Conservation (phyloP, 2,113 vertebrate species). For the Thinocorus orbignyianus region DNA sequence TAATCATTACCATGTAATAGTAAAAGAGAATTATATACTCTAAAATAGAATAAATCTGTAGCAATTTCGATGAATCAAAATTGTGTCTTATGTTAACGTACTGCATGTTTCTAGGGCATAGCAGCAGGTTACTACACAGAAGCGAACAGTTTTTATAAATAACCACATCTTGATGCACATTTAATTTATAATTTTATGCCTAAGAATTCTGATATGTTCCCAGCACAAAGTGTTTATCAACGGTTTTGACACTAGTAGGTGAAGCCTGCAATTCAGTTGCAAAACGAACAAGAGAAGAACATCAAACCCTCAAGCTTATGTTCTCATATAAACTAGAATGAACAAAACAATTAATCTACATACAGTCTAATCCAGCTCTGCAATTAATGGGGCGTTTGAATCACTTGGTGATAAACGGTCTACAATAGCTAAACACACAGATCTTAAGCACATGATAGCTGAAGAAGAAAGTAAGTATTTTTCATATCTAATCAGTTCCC, state of each 20-base stretch:
- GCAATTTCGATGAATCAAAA: background rate
- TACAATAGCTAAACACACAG: background rate
- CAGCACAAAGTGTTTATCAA: background rate
- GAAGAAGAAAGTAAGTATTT: conserved; percentile 28
- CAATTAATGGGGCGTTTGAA: background rate
- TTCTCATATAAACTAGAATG: background rate
- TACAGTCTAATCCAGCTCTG: background rate
- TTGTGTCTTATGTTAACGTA: background rate
- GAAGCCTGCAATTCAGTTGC: background rate
- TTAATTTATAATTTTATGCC: background rate
- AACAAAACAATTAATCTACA: background rate
- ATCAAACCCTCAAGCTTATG: background rate
- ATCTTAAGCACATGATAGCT: background rate
- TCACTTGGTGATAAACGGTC: background rate
- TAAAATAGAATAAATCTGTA: background rate
- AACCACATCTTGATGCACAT: background rate
- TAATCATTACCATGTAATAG: background rate
- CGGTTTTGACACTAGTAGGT: background rate
- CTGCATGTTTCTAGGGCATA: background rate
- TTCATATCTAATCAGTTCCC: background rate
- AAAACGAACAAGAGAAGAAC: background rate
- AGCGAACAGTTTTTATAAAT: background rate
- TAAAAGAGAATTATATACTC: background rate
- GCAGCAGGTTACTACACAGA: background rate
- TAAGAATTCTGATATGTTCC: background rate